Conservation (phyloP, 2,113 vertebrate genomes). For the Daubentonia madagascariensis region DNA sequence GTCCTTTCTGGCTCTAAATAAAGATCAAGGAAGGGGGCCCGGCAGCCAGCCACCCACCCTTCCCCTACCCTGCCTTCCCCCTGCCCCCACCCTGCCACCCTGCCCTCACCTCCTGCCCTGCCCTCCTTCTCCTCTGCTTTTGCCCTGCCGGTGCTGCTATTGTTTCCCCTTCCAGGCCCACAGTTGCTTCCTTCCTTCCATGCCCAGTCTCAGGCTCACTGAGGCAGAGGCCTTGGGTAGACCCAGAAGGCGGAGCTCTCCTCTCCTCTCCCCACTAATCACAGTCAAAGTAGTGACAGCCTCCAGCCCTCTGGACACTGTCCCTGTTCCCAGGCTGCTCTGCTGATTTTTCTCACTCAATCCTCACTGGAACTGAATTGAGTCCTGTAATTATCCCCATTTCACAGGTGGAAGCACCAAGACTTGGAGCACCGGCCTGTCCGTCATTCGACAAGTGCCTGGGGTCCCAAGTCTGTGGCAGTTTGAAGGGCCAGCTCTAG, state of each 20-base stretch:
- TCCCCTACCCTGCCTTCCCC: too few relatives aligned
- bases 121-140: neutral
- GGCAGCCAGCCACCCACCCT: too few relatives aligned
- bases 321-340: neutral
- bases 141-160: neutral
- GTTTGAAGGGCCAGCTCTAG: neutral
- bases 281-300: neutral
- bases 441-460: neutral
- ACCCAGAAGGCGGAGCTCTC: neutral
- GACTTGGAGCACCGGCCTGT: neutral
- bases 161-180: neutral
- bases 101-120: neutral
- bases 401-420: neutral
- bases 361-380: neutral
- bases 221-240: neutral
- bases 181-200: neutral
- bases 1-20: neutral
- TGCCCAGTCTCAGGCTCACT: neutral
- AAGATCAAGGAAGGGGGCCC: rapidly evolving
- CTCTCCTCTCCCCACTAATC: neutral
- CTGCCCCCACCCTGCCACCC: neutral
- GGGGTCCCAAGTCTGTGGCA: neutral
- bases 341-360: rapidly evolving
- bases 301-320: rapidly evolving
- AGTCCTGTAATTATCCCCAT: neutral